These are phyloP conservation scores for Gnatocerus cornutus DNA, from an alignment of 2,888 invertebrate genomes.

Conservation along the genomic window DNA sequence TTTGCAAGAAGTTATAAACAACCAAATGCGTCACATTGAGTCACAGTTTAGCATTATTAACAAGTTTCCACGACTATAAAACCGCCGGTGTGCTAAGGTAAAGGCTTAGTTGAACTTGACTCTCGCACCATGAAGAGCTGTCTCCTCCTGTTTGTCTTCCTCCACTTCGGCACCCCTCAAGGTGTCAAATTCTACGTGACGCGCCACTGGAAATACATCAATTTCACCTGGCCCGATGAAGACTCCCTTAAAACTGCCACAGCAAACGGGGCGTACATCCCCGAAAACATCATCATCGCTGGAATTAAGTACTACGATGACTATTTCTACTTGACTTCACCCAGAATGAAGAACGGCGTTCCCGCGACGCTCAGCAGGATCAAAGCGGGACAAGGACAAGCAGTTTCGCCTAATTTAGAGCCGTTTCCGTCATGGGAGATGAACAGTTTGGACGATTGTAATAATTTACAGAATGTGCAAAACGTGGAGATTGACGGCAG, in stretches of 20 bases:
- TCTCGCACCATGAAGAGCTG: slow-evolving; percentile 33
- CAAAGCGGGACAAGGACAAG: slow-evolving; percentile 70
- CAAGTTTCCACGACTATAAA: slow-evolving; percentile 49
- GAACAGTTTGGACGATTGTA: slow-evolving; percentile 80
- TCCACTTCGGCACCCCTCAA: slow-evolving; percentile 4
- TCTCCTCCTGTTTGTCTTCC: slow-evolving; percentile 10
- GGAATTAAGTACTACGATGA: slow-evolving; percentile 81
- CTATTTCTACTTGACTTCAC: slow-evolving; percentile 80
- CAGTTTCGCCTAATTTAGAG: slow-evolving; percentile 75
- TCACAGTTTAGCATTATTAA: slow-evolving; percentile 51
- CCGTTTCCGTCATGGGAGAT: slow-evolving; percentile 84
- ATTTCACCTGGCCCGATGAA: slow-evolving; percentile 79
- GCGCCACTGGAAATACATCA: slow-evolving; percentile 82
- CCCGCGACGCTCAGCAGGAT: slow-evolving; percentile 80
- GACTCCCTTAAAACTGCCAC: slow-evolving; percentile 74
- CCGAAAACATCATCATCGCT: slow-evolving; percentile 79
- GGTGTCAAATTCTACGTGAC: slow-evolving; percentile 75
- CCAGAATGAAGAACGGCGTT: slow-evolving; percentile 81
- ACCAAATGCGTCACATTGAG: slow-evolving; percentile 46
- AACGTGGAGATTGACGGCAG: slow-evolving; percentile 81
- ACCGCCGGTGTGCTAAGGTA: slow-evolving; percentile 21
- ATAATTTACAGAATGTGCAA: slow-evolving; percentile 81
- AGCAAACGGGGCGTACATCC: slow-evolving; percentile 76
- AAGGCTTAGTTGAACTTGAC: slow-evolving; percentile 46
- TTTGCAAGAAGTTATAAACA: slow-evolving; percentile 1